Percentiles rank a stretch among this genome's conserved stretches.
phyloP scores from a whole-genome alignment of 2,888 invertebrate species.

The Luperina nickerlii region DNA sequence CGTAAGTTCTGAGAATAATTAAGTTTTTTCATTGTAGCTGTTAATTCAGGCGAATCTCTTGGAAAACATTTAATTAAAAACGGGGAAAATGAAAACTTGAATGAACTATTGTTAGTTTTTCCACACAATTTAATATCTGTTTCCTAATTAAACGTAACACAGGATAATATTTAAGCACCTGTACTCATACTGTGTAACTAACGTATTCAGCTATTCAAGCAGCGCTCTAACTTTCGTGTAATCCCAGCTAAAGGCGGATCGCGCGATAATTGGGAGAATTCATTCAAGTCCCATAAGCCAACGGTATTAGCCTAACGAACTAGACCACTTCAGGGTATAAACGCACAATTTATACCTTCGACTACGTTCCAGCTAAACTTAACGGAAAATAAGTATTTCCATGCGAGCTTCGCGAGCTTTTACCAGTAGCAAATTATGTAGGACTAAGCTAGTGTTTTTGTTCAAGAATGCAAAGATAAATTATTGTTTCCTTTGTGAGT shows the following conservation, averaged over 20 bases:
- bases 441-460: conserved; percentile 25
- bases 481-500: conserved; percentile 58
- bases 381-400: conserved; percentile 28
- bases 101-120: not conserved
- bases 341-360: conserved; percentile 49
- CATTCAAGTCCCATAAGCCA: conserved; percentile 68
- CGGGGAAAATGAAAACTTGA: not conserved
- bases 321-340: conserved; percentile 60
- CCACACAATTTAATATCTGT: not conserved
- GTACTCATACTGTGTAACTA: conserved; percentile 5
- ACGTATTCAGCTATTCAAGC: conserved; percentile 23
- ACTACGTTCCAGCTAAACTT: conserved; percentile 33
- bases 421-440: conserved; percentile 21
- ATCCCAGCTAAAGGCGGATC: conserved; percentile 66
- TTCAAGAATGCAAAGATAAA: conserved; percentile 35
- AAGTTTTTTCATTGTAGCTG: not conserved
- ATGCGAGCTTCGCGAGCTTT: conserved; percentile 28
- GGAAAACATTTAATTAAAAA: conserved; percentile 13
- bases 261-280: conserved; percentile 71
- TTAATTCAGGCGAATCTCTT: not conserved
- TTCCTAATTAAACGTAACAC: conserved; percentile 9
- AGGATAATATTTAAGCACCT: conserved; percentile 9
- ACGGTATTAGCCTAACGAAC: conserved; percentile 73
- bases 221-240: conserved; percentile 51
- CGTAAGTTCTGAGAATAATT: conserved; percentile 9